A percentile compares a stretch with the other conserved stretches of the same genome.
Evolutionary conservation across 2,888 invertebrate species (phyloP).

Genomic region (Tetranychus truncatus): DNA sequence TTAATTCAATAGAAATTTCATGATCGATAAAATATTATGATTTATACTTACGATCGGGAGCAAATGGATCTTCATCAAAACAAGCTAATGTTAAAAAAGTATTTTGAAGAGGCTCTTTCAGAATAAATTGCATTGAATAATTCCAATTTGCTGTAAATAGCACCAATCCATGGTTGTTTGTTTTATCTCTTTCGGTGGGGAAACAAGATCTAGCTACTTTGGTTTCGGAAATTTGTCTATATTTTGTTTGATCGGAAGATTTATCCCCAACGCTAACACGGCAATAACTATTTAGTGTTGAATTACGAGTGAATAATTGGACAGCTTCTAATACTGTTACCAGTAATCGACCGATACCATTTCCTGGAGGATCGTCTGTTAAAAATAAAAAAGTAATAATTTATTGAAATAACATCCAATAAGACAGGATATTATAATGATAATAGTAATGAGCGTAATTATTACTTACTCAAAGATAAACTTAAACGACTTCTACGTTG

Average conservation of each 20-base stretch:
- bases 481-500: background rate
- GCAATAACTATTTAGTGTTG: constrained; percentile 19
- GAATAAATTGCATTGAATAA: constrained; percentile 11
- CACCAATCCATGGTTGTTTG: background rate
- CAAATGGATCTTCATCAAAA: constrained; percentile 9
- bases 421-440: too few species aligned
- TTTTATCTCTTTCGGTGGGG: background rate
- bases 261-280: constrained; percentile 12
- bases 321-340: constrained; percentile 18
- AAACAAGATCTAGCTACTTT: constrained; percentile 10
- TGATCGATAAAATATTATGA: background rate
- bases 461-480: background rate
- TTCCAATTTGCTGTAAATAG: constrained; percentile 9
- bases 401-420: background rate
- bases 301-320: constrained; percentile 17
- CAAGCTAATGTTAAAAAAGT: background rate
- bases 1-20: background rate
- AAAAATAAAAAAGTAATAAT: background rate
- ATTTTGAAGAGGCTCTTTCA: constrained; percentile 2
- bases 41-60: constrained; percentile 2
- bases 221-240: background rate
- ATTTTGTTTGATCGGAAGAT: background rate
- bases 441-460: too few species aligned
- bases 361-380: background rate
- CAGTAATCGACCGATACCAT: constrained; percentile 14